Evolutionary conservation across 2,888 invertebrate species (phyloP), one percentile per base, ranked within the genome.

Genomic region (Napeogenes inachia): DNA sequence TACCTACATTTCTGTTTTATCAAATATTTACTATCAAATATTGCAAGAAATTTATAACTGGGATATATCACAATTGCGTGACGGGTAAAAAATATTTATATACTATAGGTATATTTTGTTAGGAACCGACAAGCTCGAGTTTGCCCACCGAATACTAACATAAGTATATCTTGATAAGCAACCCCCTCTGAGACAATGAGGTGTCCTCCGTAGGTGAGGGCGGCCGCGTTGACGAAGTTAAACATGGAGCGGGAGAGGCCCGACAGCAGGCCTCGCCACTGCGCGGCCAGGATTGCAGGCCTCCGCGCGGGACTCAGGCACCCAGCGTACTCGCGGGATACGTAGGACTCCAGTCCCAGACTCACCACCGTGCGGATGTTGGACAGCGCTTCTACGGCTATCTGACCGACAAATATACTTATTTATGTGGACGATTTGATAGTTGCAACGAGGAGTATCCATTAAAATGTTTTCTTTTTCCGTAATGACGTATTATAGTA

Each of bases 311-410:
- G 92, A 13, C 73, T 67, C 56, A 96, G 81, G 65, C 92, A 89
- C 0, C 81, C 78, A 57, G 91, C 87, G 74, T 95, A 96, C 63
- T 92, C 87, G 0, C 80, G 65, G 47, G 93, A 91, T 75, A 95
- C 93, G 66, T 83, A 85, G 33, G 91, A 88, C 81, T 96, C 95
- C 47, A 93, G 89, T 0, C 94, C 93, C 56, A 95, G 80, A 5
- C 94, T 92, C 0, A 92, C 93, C 3, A 95, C 94, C 0, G 95
- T 95, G 61, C 95, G 91, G 45, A 95, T 92, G 75, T 94, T 95
- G 6, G 93, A 91, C 2, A 95, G 93, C 4, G 94, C 94, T 82
- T 95, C 95, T 33, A 94, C 92, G 4, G 95, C 93, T 64, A 94
- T 82, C 92, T 91, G 74, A 47, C 80, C 10, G 45, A 21, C 13